These are phyloP conservation scores for Florisuga fusca DNA, from an alignment of 2,797 vertebrate genomes.

Conservation along the genomic window DNA sequence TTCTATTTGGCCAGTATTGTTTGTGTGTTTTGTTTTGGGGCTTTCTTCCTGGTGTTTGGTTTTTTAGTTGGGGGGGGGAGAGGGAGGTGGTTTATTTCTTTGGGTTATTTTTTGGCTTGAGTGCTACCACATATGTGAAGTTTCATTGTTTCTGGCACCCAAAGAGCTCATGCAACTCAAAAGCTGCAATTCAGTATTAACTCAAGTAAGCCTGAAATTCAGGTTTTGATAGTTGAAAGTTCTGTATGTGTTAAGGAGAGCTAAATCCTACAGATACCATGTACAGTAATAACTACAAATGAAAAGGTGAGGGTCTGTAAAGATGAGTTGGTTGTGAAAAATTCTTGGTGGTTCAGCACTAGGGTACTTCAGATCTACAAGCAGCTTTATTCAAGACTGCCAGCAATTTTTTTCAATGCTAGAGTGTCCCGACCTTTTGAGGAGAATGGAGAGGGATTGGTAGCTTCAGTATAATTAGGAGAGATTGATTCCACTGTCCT, in stretches of 20 bases:
- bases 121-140: not conserved
- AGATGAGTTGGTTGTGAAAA: not conserved
- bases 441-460: not conserved
- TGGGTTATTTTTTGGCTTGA: not conserved
- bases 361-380: not conserved
- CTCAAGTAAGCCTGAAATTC: not conserved
- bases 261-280: not conserved
- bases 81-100: too few species aligned
- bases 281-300: not conserved
- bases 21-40: not conserved
- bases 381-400: not conserved
- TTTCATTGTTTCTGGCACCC: not conserved
- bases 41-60: not conserved
- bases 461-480: not conserved
- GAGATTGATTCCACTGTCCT: not conserved
- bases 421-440: accelerated
- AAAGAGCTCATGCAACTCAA: not conserved
- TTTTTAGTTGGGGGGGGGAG: not conserved
- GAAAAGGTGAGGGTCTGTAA: not conserved
- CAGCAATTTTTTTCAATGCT: not conserved
- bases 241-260: not conserved
- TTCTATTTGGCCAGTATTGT: not conserved
- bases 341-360: not conserved
- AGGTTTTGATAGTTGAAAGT: not conserved
- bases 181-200: not conserved